These are phyloP conservation scores for Agrochola circellaris DNA, from an alignment of 2,888 invertebrate genomes.

Conservation along the genomic window DNA sequence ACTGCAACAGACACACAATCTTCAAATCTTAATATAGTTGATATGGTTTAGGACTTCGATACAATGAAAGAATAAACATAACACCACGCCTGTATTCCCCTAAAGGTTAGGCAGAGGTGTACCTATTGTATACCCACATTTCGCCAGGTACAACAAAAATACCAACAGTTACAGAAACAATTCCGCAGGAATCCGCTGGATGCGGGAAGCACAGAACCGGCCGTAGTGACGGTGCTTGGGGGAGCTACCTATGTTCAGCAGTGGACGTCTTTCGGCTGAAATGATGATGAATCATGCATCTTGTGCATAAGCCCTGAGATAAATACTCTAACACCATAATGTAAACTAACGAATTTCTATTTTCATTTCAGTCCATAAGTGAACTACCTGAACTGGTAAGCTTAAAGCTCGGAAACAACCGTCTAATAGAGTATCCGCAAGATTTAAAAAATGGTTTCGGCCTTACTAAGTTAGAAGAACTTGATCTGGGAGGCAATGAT, in stretches of 20 bases:
- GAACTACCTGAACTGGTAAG: constrained; percentile 80
- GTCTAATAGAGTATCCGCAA: constrained; percentile 83
- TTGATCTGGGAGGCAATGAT: constrained; percentile 88
- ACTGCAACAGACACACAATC: not conserved
- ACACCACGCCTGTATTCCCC: too few relatives aligned
- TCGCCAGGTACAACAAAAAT: too few relatives aligned
- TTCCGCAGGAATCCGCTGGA: too few relatives aligned
- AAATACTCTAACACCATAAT: not conserved
- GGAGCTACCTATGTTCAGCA: too few relatives aligned
- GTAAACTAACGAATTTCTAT: constrained; percentile 23
- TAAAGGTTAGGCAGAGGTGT: too few relatives aligned
- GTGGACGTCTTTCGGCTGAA: too few relatives aligned
- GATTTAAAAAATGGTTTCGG: constrained; percentile 85
- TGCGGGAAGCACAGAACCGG: too few relatives aligned
- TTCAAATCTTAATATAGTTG: not conserved
- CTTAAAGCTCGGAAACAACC: constrained; percentile 84
- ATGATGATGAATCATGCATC: not conserved
- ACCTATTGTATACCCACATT: too few relatives aligned
- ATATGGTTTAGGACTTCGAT: constrained; percentile 3
- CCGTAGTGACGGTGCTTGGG: too few relatives aligned
- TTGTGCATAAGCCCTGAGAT: constrained; percentile 1
- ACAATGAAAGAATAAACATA: not conserved
- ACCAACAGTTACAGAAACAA: too few relatives aligned
- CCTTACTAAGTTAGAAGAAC: constrained; percentile 81
- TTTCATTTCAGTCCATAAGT: constrained; percentile 84